Conservation (phyloP, 2,888 invertebrate species). For the Dicyrtomina minuta region DNA sequence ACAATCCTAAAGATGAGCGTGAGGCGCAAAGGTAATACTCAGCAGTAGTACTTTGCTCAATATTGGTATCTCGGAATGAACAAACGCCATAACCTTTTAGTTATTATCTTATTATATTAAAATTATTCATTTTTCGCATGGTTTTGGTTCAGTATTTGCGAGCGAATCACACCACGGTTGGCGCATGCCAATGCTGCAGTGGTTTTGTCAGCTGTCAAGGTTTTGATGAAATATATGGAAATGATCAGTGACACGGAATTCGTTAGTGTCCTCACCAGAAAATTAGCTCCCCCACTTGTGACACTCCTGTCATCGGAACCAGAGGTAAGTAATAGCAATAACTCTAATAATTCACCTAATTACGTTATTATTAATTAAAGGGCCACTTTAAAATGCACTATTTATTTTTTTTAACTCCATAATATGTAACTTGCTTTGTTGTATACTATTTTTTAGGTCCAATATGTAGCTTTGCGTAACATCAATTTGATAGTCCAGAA, state of each 20-base stretch:
- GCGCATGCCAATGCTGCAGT: slow-evolving; percentile 99
- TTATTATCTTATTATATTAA: too few species aligned
- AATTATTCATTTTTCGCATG: slow-evolving; percentile 56
- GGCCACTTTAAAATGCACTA: neutral
- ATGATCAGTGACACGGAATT: slow-evolving; percentile 94
- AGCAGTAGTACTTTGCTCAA: neutral
- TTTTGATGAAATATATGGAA: slow-evolving; percentile 97
- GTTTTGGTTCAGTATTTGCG: slow-evolving; percentile 72
- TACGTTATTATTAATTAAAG: neutral
- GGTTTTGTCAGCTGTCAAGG: slow-evolving; percentile 96
- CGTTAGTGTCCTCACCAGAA: slow-evolving; percentile 89
- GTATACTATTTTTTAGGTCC: slow-evolving; percentile 64
- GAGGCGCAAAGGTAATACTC: slow-evolving; percentile 81
- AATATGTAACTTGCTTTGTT: neutral
- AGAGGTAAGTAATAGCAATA: too few species aligned
- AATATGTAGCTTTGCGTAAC: slow-evolving; percentile 96
- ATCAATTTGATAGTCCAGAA: slow-evolving; percentile 99
- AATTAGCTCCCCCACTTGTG: slow-evolving; percentile 97
- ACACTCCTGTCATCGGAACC: slow-evolving; percentile 96
- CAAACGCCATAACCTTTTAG: too few species aligned
- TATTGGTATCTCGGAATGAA: neutral
- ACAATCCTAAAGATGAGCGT: slow-evolving; percentile 92
- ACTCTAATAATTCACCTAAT: too few species aligned
- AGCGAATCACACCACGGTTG: slow-evolving; percentile 92
- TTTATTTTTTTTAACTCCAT: too few species aligned